phyloP scores from a whole-genome alignment of 1,140 invertebrate genomes.

The Aricia agestis region DNA sequence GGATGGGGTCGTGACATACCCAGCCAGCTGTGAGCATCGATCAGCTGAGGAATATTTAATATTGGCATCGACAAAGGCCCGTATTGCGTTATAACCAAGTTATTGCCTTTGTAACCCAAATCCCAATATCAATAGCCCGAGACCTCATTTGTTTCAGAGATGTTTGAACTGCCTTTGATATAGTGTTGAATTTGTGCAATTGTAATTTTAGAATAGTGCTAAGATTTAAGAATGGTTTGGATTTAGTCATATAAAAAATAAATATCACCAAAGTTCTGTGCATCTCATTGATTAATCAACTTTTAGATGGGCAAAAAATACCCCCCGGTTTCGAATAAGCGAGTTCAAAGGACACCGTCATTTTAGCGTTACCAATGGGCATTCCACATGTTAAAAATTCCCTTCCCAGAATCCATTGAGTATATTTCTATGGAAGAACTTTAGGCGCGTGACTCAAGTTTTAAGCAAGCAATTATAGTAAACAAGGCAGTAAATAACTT shows the following conservation, averaged over 20 bases:
- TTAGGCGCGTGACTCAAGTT: neutral
- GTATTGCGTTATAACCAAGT: slow-evolving; percentile 2
- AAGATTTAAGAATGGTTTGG: too few species aligned
- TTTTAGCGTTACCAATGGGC: too few species aligned
- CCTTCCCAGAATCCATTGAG: neutral
- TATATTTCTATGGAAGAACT: neutral
- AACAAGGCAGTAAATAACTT: neutral
- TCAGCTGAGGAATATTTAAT: slow-evolving; percentile 12
- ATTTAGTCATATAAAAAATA: too few species aligned
- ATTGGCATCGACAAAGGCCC: slow-evolving; percentile 5
- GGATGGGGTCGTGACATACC: neutral
- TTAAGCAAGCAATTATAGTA: neutral
- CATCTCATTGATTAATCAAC: too few species aligned
- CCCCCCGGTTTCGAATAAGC: neutral
- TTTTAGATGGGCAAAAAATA: neutral
- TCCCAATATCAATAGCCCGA: neutral
- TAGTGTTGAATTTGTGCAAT: neutral
- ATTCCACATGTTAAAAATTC: neutral
- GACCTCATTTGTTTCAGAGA: neutral
- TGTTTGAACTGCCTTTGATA: neutral
- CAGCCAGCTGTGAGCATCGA: neutral
- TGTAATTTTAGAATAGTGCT: neutral
- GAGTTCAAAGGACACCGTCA: neutral
- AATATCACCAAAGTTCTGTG: too few species aligned
- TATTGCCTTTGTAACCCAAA: slow-evolving; percentile 11